Percentiles rank a stretch among this genome's conserved stretches.
These are phyloP conservation scores for Atherinosoma microstoma DNA, from an alignment of 2,797 vertebrate species.

Conservation along the genomic window DNA sequence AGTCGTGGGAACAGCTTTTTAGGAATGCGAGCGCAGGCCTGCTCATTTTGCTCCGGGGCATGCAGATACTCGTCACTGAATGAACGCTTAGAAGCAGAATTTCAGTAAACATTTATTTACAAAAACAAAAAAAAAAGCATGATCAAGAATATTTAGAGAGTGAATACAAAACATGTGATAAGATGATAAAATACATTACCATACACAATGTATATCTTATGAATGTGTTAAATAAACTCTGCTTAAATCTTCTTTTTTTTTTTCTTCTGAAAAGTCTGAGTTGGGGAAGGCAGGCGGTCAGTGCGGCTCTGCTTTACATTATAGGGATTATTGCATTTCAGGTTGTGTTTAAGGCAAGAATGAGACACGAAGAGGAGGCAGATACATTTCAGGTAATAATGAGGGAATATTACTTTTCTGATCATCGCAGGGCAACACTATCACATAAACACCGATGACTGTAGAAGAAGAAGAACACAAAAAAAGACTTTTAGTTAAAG, in stretches of 20 bases:
- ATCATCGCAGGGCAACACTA: slow-evolving; percentile 67
- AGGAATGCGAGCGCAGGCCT: slow-evolving; percentile 50
- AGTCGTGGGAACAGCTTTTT: slow-evolving; percentile 74
- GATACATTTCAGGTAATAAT: slow-evolving; percentile 75
- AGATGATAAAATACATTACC: slow-evolving; percentile 89
- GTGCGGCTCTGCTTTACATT: slow-evolving; percentile 66
- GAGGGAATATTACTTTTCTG: slow-evolving; percentile 64
- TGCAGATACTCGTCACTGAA: background rate
- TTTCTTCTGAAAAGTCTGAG: slow-evolving; percentile 50
- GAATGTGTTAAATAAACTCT: slow-evolving; percentile 77
- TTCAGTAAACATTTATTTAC: slow-evolving; percentile 93
- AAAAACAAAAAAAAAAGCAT: slow-evolving; percentile 82
- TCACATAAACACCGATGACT: slow-evolving; percentile 64
- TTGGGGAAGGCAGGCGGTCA: slow-evolving; percentile 61
- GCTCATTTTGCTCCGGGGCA: slow-evolving; percentile 20
- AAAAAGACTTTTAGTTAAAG: slow-evolving; percentile 51
- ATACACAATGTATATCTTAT: slow-evolving; percentile 80
- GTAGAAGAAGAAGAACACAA: slow-evolving; percentile 44
- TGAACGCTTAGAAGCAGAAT: slow-evolving; percentile 33
- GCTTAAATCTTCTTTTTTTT: slow-evolving; percentile 43
- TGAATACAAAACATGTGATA: slow-evolving; percentile 90
- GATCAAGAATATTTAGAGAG: slow-evolving; percentile 85
- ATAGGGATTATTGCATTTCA: slow-evolving; percentile 83
- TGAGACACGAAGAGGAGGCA: slow-evolving; percentile 65
- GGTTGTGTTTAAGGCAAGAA: slow-evolving; percentile 80